Evolutionary conservation across 2,888 invertebrate species (phyloP).

Genomic region (Caenorhabditis doughertyi): DNA sequence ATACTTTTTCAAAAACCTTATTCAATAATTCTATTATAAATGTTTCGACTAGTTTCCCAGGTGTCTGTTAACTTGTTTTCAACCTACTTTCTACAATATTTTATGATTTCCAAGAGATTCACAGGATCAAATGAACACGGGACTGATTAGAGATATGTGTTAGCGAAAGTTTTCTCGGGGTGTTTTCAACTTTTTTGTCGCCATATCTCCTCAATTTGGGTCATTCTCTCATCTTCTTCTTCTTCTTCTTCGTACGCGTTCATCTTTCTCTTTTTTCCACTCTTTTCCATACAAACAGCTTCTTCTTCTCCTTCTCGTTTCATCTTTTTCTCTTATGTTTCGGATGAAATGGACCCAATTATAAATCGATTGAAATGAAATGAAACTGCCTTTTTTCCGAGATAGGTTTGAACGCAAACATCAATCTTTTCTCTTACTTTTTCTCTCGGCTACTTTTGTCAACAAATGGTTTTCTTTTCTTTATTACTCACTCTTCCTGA

Average conservation of each 20-base stretch:
- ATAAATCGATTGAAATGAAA: constrained; percentile 44
- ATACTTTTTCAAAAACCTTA: no score
- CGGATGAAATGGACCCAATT: constrained; percentile 42
- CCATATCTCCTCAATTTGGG: constrained; percentile 55
- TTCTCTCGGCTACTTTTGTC: constrained; percentile 50
- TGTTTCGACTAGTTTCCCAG: no score
- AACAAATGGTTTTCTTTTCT: constrained; percentile 36
- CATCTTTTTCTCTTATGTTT: constrained; percentile 23
- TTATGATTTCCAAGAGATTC: neutral
- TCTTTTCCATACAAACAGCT: constrained; percentile 40
- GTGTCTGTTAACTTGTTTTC: no score
- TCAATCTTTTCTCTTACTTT: constrained; percentile 6
- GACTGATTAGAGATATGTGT: constrained; percentile 23
- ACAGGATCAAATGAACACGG: neutral
- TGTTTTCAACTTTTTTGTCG: constrained; percentile 56
- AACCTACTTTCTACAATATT: neutral
- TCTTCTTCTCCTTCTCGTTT: constrained; percentile 35
- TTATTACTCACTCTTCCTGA: neutral
- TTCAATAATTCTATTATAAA: no score
- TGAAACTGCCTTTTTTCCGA: neutral
- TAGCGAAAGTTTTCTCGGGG: constrained; percentile 47
- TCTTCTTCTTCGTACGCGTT: constrained; percentile 23
- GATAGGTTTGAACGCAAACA: constrained; percentile 36
- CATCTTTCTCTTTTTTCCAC: constrained; percentile 15
- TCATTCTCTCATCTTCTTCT: constrained; percentile 25